Percentiles rank a stretch among this genome's conserved stretches.
Conservation (phyloP, 2,113 vertebrate species). For the Erythrocebus patas region DNA sequence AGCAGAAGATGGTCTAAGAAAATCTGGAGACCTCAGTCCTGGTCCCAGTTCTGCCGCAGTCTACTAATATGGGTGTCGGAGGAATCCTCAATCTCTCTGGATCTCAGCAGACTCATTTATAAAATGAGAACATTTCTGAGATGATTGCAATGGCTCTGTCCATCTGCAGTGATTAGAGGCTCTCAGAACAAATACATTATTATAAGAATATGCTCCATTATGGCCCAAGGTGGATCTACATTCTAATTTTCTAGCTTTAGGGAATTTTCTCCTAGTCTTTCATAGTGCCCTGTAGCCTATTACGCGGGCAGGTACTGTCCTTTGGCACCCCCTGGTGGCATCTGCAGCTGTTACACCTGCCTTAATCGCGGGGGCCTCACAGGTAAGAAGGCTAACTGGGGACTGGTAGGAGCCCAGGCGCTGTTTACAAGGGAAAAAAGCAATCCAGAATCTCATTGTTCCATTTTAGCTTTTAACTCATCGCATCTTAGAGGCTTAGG, state of each 20-base stretch:
- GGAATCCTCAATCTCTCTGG: not conserved
- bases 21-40: not conserved
- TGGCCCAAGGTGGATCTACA: not conserved
- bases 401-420: not conserved
- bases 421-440: not conserved
- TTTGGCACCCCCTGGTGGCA: conserved; percentile 77
- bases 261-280: not conserved
- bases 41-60: not conserved
- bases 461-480: not conserved
- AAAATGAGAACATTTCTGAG: not conserved
- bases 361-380: not conserved
- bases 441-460: not conserved
- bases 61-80: not conserved
- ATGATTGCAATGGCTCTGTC: not conserved
- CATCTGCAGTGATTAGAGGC: not conserved
- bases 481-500: not conserved
- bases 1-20: not conserved
- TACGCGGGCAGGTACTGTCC: conserved; percentile 63
- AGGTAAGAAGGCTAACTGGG: not conserved
- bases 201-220: not conserved
- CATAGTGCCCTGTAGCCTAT: not conserved
- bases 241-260: not conserved
- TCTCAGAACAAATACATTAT: not conserved
- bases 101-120: not conserved
- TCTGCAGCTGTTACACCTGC: not conserved